phyloP scores from a whole-genome alignment of 2,113 vertebrate genomes.

The Sylvilagus bachmani region DNA sequence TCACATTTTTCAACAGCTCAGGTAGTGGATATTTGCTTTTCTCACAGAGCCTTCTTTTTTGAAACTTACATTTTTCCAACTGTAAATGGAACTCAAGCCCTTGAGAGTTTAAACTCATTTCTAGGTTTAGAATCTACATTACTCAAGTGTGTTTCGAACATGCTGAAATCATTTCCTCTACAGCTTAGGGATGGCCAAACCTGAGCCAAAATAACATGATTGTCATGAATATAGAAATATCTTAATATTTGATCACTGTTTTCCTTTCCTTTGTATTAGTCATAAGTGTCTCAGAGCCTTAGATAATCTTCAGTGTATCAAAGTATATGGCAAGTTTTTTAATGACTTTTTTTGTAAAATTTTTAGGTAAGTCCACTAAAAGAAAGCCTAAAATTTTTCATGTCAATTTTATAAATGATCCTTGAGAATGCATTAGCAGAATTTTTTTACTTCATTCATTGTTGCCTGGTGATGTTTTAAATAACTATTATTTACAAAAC shows the following conservation, averaged over 20 bases:
- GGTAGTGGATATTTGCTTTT: conserved; percentile 62
- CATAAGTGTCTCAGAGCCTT: not conserved
- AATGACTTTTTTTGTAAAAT: conserved; percentile 52
- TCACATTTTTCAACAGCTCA: conserved; percentile 61
- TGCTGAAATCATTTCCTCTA: conserved; percentile 58
- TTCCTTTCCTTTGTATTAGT: conserved; percentile 13
- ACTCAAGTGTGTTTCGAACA: conserved; percentile 58
- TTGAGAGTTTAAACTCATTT: conserved; percentile 69
- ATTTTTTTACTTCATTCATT: not conserved
- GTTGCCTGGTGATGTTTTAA: not conserved
- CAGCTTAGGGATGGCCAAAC: not conserved
- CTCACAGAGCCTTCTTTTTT: not conserved
- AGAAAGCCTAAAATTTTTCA: not conserved
- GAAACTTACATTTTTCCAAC: conserved; percentile 58
- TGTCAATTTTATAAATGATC: not conserved
- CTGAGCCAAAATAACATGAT: not conserved
- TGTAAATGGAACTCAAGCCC: conserved; percentile 65
- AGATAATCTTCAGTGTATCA: not conserved
- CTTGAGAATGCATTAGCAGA: not conserved
- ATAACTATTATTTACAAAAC: not conserved
- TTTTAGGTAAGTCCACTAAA: not conserved
- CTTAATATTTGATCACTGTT: not conserved
- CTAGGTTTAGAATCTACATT: conserved; percentile 65
- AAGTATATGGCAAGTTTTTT: conserved; percentile 34
- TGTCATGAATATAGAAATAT: not conserved